Evolutionary conservation across 2,888 invertebrate species (phyloP).

Genomic region (Homarus gammarus): DNA sequence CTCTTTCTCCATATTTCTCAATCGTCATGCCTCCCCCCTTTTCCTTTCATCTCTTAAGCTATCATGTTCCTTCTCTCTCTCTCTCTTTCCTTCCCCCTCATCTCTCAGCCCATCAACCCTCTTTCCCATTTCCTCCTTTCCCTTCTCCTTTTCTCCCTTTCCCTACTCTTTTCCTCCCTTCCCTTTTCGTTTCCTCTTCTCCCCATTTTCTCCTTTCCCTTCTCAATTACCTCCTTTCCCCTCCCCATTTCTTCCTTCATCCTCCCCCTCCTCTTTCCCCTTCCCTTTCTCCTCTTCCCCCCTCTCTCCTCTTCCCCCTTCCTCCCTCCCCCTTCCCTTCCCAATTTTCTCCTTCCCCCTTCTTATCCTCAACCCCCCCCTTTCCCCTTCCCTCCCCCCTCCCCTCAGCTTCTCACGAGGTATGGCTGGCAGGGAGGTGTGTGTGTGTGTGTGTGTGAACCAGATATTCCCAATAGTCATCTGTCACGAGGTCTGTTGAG

Average conservation of each 20-base stretch:
- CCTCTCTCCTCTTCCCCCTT: no score
- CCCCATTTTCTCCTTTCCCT: background rate
- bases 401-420: background rate
- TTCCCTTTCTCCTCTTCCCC: background rate
- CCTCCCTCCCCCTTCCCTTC: background rate
- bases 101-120: background rate
- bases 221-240: background rate
- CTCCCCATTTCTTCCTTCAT: background rate
- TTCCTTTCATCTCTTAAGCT: background rate
- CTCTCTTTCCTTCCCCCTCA: no score
- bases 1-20: no score
- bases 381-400: background rate
- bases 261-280: background rate
- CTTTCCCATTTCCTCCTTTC: background rate
- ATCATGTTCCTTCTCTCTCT: background rate
- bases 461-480: no score
- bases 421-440: no score
- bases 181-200: background rate
- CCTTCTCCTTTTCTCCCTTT: background rate
- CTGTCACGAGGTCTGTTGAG: no score
- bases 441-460: no score
- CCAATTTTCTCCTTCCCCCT: no score
- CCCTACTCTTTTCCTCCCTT: background rate
- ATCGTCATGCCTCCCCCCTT: no score
- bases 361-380: background rate